Percentiles rank a stretch among this genome's conserved stretches.
Conservation (phyloP, 2,113 vertebrate genomes). For the Corapipo altera region DNA sequence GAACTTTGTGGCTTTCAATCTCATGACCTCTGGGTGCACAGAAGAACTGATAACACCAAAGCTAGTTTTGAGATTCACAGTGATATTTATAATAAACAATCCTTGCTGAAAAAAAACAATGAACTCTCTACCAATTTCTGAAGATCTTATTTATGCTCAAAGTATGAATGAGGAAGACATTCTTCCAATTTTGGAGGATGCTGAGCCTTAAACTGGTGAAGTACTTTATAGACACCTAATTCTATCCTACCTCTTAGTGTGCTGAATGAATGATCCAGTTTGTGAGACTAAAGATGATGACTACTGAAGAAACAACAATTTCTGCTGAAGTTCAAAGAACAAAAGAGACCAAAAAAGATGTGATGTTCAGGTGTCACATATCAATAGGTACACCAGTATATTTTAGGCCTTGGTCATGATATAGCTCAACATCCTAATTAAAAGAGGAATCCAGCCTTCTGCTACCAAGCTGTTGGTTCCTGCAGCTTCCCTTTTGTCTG, state of each 20-base stretch:
- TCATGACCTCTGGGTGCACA: neutral
- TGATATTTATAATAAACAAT: constrained; percentile 3
- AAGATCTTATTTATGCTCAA: neutral
- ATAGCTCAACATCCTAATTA: neutral
- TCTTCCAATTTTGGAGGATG: neutral
- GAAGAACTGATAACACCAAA: constrained; percentile 14
- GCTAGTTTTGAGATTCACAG: neutral
- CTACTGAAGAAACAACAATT: neutral
- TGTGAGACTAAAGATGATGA: neutral
- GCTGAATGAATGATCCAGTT: neutral
- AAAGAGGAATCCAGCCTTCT: neutral
- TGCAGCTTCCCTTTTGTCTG: constrained; percentile 12
- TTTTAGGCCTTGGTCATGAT: neutral
- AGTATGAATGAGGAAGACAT: neutral
- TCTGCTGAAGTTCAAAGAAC: neutral
- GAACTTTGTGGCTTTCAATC: neutral
- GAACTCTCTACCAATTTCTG: neutral
- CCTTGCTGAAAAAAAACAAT: neutral
- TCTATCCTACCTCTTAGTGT: neutral
- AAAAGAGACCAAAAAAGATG: neutral
- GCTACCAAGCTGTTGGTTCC: neutral
- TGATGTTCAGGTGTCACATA: neutral
- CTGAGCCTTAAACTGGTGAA: neutral
- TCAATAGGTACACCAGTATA: neutral
- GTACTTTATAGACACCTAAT: neutral